These are phyloP conservation scores for Drosophila obscura DNA, from an alignment of 1,140 invertebrate species.

Conservation along the genomic window DNA sequence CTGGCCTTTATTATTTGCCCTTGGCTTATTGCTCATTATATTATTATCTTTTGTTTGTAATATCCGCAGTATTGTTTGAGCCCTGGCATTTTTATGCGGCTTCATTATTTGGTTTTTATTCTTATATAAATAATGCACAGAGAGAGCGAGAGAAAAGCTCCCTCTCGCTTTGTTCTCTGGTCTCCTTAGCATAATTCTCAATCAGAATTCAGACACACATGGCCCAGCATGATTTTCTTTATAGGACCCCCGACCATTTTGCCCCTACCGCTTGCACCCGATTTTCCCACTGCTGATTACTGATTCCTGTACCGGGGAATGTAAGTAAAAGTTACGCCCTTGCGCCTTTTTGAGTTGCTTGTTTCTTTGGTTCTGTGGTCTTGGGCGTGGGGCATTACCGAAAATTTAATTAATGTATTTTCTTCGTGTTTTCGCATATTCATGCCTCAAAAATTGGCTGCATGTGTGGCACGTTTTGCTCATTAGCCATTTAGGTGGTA, in stretches of 20 bases:
- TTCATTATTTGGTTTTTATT: conserved; percentile 67
- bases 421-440: conserved; percentile 81
- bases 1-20: conserved; percentile 50
- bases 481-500: conserved; percentile 77
- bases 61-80: conserved; percentile 62
- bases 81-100: conserved; percentile 63
- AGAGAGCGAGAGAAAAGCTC: conserved; percentile 24
- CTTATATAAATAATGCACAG: conserved; percentile 72
- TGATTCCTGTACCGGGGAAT: not conserved
- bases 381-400: conserved; percentile 7
- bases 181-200: conserved; percentile 64
- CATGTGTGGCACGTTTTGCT: conserved; percentile 73
- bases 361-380: not conserved
- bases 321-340: conserved; percentile 66
- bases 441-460: conserved; percentile 62
- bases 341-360: conserved; percentile 54
- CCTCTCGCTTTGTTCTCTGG: conserved; percentile 3
- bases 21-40: conserved; percentile 74
- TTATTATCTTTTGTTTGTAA: conserved; percentile 80
- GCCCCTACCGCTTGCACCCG: not conserved
- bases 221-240: conserved; percentile 67
- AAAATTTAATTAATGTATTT: conserved; percentile 82
- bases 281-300: conserved; percentile 16
- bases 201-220: conserved; percentile 61
- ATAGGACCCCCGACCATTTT: conserved; percentile 30